Conservation (phyloP, 2,888 invertebrate genomes). For the Pecten maximus region DNA sequence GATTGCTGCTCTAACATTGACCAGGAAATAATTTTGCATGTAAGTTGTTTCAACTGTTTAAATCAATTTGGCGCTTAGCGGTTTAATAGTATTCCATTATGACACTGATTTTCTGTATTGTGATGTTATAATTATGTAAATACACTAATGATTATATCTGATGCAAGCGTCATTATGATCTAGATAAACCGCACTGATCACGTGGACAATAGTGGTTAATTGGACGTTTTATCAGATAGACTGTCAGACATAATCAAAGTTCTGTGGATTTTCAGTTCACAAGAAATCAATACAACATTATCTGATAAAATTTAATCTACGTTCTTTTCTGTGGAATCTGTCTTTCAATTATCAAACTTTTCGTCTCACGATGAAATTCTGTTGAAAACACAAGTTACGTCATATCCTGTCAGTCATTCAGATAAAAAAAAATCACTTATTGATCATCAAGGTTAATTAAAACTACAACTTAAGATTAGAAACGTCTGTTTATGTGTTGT, state of each 20-base stretch:
- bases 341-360: not conserved
- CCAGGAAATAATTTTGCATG: no score
- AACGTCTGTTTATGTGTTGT: not conserved
- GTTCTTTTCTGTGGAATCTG: no score
- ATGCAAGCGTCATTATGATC: not conserved
- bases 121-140: not conserved
- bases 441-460: not conserved
- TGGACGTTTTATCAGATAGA: constrained; percentile 7
- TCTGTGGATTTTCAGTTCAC: not conserved
- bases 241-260: not conserved
- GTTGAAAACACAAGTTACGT: not conserved
- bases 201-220: not conserved
- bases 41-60: not conserved
- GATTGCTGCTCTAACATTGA: no score
- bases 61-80: not conserved
- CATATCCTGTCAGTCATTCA: not conserved
- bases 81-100: no score
- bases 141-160: not conserved
- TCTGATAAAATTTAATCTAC: not conserved
- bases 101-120: not conserved
- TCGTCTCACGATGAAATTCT: not conserved
- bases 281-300: not conserved
- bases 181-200: not conserved
- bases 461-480: not conserved
- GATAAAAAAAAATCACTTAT: not conserved